These are phyloP conservation scores for Iphiclides podalirius DNA, from an alignment of 2,888 invertebrate species.

Conservation along the genomic window DNA sequence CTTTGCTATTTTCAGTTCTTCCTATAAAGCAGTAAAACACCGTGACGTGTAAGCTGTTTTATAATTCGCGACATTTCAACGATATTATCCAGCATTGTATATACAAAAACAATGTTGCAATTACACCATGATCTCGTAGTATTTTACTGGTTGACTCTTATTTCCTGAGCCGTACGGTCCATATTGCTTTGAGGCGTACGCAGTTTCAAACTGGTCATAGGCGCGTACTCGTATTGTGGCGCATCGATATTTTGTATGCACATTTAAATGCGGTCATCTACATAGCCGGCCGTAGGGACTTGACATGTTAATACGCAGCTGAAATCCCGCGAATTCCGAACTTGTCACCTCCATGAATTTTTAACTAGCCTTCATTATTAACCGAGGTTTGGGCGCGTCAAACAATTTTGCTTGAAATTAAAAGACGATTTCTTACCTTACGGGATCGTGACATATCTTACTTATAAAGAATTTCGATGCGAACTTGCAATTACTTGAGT, in stretches of 20 bases:
- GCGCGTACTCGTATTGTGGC: constrained; percentile 63
- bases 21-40: constrained; percentile 62
- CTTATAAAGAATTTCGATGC: too few species aligned
- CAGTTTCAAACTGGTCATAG: constrained; percentile 35
- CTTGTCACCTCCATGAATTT: constrained; percentile 29
- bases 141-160: constrained; percentile 31
- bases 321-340: constrained; percentile 50
- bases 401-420: neutral
- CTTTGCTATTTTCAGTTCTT: too few species aligned
- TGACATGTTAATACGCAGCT: constrained; percentile 45
- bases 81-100: constrained; percentile 69
- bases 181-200: constrained; percentile 27
- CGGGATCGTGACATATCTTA: too few species aligned
- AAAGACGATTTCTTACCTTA: too few species aligned
- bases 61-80: constrained; percentile 71
- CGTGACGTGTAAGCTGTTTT: constrained; percentile 69
- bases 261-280: constrained; percentile 76
- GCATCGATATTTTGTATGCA: constrained; percentile 75
- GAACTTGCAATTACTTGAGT: too few species aligned
- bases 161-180: constrained; percentile 24
- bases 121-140: constrained; percentile 19
- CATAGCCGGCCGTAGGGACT: constrained; percentile 48
- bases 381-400: neutral
- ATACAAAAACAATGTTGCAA: constrained; percentile 26
- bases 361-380: constrained; percentile 27